Base-by-base conservation (phyloP, 1,140 invertebrate genomes). In the Camponotus floridanus region DNA sequence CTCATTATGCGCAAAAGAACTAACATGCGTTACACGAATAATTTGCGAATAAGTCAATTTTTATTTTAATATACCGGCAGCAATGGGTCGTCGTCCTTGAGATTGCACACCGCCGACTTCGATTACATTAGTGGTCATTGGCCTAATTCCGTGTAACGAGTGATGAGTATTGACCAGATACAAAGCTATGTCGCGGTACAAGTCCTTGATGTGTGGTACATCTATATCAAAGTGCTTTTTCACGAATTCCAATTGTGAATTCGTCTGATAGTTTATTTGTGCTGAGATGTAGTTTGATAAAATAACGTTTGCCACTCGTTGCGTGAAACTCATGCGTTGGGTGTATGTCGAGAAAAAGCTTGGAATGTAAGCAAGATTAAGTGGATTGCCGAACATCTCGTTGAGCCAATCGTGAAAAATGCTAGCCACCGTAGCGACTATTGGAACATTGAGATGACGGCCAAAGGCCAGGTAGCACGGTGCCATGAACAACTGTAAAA, bases 31-130 rank as follows among this genome's bases (percentile, higher is more conserved):
- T 45, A 4, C 42, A 7, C 6, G 48, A 73, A 73, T 9, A 51
- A 51, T 51, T 51, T 5, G 13, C 48, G 11, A 1, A 4, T 70
- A 84, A 33, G 13, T 6, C 7, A 11, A 76, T 7, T 61, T 33
- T 33, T 3, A 9, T 73, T 55, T 9, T 55, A 51, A 80, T 83
- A 86, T 88, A 94, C 94, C 73, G 87, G 9, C 7, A 91, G 55
- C 11, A 92, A 62, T 1, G 89, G 39, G 18, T 74, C 51, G 0
- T 92, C 80, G 6, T 94, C 90, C 0, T 90, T 87, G 5, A 96
- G 87, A 85, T 96, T 96, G 96, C 18, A 97, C 86, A 31, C 96
- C 97, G 21, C 96, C 96, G 65, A 97, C 94, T 93, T 97, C 96
- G 9, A 97, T 90, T 11, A 97, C 90, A 51, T 92, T 93, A 0